Percentiles rank a stretch among this genome's conserved stretches.
phyloP scores from a whole-genome alignment of 2,888 invertebrate genomes.

The Drosophila rellima region DNA sequence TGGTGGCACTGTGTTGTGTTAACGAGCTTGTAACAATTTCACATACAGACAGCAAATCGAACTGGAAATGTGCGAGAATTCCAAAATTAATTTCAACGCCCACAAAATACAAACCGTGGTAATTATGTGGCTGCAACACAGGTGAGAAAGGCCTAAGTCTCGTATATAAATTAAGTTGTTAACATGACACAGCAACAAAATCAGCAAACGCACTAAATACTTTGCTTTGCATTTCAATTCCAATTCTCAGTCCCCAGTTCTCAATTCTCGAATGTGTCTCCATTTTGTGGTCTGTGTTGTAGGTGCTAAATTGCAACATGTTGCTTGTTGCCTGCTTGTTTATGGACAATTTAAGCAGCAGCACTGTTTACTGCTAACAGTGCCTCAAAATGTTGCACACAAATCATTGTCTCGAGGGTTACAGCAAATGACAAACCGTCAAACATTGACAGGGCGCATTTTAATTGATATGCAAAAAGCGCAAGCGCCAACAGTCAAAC shows the following conservation, averaged over 20 bases:
- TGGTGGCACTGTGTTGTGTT: conserved; percentile 80
- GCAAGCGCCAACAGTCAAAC: conserved; percentile 76
- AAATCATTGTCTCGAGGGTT: conserved; percentile 65
- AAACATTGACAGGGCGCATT: conserved; percentile 77
- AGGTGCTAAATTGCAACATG: conserved; percentile 46
- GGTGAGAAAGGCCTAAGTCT: conserved; percentile 58
- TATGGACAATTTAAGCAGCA: conserved; percentile 33
- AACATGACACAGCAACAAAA: conserved; percentile 83
- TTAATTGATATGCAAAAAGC: conserved; percentile 82
- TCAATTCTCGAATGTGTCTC: conserved; percentile 2
- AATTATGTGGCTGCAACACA: conserved; percentile 63
- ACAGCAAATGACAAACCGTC: conserved; percentile 77
- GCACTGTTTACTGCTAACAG: conserved; percentile 37
- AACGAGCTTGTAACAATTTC: conserved; percentile 85
- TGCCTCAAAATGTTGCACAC: conserved; percentile 52
- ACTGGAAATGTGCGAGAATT: conserved; percentile 70
- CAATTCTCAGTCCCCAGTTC: conserved; percentile 25
- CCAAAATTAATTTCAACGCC: conserved; percentile 84
- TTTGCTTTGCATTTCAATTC: conserved; percentile 53
- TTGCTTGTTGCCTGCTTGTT: conserved; percentile 44
- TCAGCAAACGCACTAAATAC: conserved; percentile 34
- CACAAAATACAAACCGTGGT: conserved; percentile 68
- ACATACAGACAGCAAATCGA: conserved; percentile 60
- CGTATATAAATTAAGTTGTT: conserved; percentile 85
- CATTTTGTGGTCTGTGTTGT: conserved; percentile 26